Base-by-base conservation (phyloP, 2,113 vertebrate species). In the Bettongia penicillata region DNA sequence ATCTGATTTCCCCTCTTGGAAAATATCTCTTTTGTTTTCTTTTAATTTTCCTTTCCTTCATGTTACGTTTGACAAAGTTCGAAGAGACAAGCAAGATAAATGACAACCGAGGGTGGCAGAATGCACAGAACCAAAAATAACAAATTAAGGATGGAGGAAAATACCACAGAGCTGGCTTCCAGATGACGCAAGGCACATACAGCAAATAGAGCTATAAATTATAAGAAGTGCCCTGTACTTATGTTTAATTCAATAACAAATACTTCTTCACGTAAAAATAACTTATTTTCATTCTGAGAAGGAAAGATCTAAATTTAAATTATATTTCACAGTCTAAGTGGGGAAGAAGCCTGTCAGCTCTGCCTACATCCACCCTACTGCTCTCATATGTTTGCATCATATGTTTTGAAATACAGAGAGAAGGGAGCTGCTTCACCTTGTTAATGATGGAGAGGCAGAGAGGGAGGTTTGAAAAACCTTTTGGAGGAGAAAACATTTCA, bases 161-260 rank as follows among this genome's bases (percentile, higher is more conserved):
- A 90, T 90, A 90, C 47, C 90, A 90, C 49, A 50, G 47, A 90
- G 90, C 43, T 8, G 91, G 90, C 3, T 0, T 43, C 61, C 0
- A 0, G 55, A 93, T 68, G 96, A 95, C 12, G 0, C 91, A 91
- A 95, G 61, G 84, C 0, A 4, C 95, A 57, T 90, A 48, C 93
- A 25, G 8, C 8, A 28, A 24, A 28, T 26, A 6, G 50, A 52
- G 55, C 94, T 57, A n/a, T 91, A 91, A 94, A 95, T 96, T 89
- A 97, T 93, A 53, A 94, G 94, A 96, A 90, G 89, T 95, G 94
- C 61, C 95, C 93, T 89, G 92, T 24, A 90, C 92, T 97, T 97
- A 94, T 92, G 95, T 97, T 97, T 96, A 97, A 98, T 96, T 98
- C 98, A 97, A 95, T 97, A 97, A 96, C 97, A 97, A 97, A 97